These are phyloP conservation scores for Salvelinus fontinalis DNA, from an alignment of 2,113 vertebrate genomes.

Conservation along the genomic window DNA sequence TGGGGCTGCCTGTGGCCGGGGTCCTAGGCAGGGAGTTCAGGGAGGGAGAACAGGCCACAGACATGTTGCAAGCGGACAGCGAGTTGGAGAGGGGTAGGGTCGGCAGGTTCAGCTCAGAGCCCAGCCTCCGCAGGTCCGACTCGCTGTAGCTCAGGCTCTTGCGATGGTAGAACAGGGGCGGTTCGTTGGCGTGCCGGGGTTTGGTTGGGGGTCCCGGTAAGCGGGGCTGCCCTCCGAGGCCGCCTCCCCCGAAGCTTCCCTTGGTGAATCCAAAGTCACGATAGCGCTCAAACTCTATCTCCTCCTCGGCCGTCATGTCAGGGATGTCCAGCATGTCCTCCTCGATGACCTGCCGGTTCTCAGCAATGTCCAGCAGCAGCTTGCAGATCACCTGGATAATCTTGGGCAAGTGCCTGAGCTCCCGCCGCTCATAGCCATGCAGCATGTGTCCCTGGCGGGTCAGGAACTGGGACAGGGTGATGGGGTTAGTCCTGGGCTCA, in stretches of 20 bases:
- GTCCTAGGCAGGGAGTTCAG: background rate
- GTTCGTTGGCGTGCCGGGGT: constrained; percentile 74
- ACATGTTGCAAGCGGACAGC: constrained; percentile 62
- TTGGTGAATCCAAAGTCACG: constrained; percentile 26
- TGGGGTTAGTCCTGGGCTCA: constrained; percentile 75
- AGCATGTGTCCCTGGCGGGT: constrained; percentile 90
- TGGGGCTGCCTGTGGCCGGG: background rate
- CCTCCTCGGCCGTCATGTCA: constrained; percentile 79
- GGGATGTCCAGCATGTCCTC: constrained; percentile 79
- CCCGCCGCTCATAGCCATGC: constrained; percentile 88
- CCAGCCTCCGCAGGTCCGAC: constrained; percentile 82
- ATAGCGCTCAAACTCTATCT: constrained; percentile 66
- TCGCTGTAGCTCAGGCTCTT: constrained; percentile 93
- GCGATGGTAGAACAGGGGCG: constrained; percentile 78
- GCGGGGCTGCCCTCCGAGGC: constrained; percentile 44
- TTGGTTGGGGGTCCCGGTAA: constrained; percentile 62
- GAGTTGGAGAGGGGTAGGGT: constrained; percentile 65
- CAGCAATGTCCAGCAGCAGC: constrained; percentile 84
- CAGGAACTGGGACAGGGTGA: constrained; percentile 88
- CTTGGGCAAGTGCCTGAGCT: constrained; percentile 88
- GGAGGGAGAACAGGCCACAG: constrained; percentile 25
- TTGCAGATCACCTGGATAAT: constrained; percentile 85
- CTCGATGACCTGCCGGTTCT: constrained; percentile 85
- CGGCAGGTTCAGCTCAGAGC: constrained; percentile 76
- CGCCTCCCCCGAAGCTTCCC: background rate